Percentiles rank a stretch among this genome's conserved stretches.
Evolutionary conservation across 2,797 vertebrate species (phyloP).

Genomic region (Melanotaenia pygmaea): DNA sequence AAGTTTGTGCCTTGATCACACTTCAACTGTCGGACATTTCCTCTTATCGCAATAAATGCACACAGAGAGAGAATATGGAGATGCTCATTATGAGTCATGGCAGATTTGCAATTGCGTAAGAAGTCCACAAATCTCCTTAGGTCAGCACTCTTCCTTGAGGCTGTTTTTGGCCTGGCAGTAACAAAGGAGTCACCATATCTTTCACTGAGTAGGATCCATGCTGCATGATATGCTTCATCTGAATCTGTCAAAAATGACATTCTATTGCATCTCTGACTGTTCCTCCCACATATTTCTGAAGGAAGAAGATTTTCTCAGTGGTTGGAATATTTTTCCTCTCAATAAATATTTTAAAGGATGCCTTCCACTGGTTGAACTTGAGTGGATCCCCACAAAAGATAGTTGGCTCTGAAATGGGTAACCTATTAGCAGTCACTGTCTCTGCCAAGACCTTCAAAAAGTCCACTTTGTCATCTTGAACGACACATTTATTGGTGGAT

Average conservation of each 20-base stretch:
- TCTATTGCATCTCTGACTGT: constrained; percentile 25
- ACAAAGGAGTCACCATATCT: constrained; percentile 39
- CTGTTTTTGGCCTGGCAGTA: constrained; percentile 35
- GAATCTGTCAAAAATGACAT: constrained; percentile 23
- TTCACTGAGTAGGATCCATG: constrained; percentile 44
- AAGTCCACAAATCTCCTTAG: constrained; percentile 42
- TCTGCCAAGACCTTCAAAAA: constrained; percentile 39
- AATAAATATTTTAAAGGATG: constrained; percentile 39
- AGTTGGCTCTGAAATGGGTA: constrained; percentile 30
- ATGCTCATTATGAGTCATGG: constrained; percentile 30
- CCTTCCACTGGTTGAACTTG: constrained; percentile 49
- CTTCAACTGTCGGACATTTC: constrained; percentile 6
- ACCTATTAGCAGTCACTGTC: constrained; percentile 30
- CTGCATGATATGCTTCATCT: constrained; percentile 15
- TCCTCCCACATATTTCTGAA: constrained; percentile 41
- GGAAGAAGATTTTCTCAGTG: constrained; percentile 12
- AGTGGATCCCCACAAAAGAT: constrained; percentile 46
- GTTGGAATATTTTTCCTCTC: constrained; percentile 38
- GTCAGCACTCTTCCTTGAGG: constrained; percentile 13
- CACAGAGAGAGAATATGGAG: constrained; percentile 13
- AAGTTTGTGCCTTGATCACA: constrained; percentile 20
- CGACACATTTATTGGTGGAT: no score
- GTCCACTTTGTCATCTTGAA: neutral
- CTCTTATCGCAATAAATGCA: constrained; percentile 9
- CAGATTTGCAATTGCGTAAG: constrained; percentile 34